Conservation (phyloP, 2,888 invertebrate genomes). For the Drosophila tripunctata region DNA sequence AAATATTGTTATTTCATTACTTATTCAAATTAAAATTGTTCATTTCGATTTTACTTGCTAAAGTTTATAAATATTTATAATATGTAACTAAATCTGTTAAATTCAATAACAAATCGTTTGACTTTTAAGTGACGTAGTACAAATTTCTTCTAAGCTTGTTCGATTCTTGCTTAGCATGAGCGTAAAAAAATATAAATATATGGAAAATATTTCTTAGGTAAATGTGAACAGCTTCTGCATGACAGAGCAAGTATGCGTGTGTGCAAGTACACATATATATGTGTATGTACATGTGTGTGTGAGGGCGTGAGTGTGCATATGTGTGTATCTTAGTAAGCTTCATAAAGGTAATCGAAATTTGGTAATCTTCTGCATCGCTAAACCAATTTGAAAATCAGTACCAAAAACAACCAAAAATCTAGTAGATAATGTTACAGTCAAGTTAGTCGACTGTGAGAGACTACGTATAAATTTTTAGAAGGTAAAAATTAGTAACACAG, state of each 20-base stretch:
- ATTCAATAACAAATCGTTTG: neutral
- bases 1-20: too few relatives aligned
- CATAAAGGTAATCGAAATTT: constrained; percentile 56
- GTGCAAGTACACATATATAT: neutral
- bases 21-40: too few relatives aligned
- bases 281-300: neutral
- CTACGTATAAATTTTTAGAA: too few relatives aligned
- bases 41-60: too few relatives aligned
- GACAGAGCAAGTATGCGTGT: constrained; percentile 5
- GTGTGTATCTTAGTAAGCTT: neutral
- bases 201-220: constrained; percentile 34
- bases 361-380: constrained; percentile 39
- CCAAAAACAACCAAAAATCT: neutral
- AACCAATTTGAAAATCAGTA: constrained; percentile 25
- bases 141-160: constrained; percentile 23
- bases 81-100: too few relatives aligned
- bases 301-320: neutral
- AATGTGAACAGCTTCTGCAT: constrained; percentile 30
- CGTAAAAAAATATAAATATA: constrained; percentile 25
- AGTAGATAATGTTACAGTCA: too few relatives aligned
- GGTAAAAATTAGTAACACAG: too few relatives aligned
- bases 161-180: constrained; percentile 19
- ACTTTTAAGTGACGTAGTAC: neutral
- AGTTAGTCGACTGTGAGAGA: too few relatives aligned
- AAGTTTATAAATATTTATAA: too few relatives aligned